A percentile compares a stretch with the other conserved stretches of the same genome.
Conservation (phyloP, 2,797 vertebrate genomes). For the Anguilla anguilla region DNA sequence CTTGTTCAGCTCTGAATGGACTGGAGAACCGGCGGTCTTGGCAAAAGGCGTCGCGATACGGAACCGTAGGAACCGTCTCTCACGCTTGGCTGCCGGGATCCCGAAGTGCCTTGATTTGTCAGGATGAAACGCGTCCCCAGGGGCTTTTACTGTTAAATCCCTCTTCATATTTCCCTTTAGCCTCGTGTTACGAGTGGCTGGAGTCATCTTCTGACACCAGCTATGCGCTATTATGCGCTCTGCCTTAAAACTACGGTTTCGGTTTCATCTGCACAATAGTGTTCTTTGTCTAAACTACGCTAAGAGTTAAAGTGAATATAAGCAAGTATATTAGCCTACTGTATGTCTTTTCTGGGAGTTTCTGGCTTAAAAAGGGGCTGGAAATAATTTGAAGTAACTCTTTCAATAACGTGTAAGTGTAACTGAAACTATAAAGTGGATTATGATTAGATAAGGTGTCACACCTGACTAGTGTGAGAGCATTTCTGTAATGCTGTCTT, state of each 20-base stretch:
- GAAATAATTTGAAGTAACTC: background rate
- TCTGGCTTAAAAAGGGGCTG: background rate
- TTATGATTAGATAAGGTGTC: background rate
- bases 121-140: background rate
- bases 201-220: background rate
- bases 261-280: background rate
- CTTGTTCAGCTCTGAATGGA: background rate
- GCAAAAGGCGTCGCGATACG: background rate
- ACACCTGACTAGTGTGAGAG: background rate
- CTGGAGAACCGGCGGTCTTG: background rate
- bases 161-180: background rate
- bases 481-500: background rate
- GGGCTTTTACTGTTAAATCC: background rate
- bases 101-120: background rate
- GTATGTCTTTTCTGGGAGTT: background rate
- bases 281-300: background rate
- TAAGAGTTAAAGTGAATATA: background rate
- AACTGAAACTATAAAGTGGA: background rate
- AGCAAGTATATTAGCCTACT: background rate
- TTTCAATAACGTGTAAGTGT: background rate
- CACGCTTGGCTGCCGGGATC: background rate
- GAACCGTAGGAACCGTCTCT: background rate
- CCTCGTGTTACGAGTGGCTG: background rate
- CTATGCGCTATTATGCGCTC: background rate
- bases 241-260: background rate